phyloP scores from a whole-genome alignment of 2,888 invertebrate species.

The Drosophila mimica region DNA sequence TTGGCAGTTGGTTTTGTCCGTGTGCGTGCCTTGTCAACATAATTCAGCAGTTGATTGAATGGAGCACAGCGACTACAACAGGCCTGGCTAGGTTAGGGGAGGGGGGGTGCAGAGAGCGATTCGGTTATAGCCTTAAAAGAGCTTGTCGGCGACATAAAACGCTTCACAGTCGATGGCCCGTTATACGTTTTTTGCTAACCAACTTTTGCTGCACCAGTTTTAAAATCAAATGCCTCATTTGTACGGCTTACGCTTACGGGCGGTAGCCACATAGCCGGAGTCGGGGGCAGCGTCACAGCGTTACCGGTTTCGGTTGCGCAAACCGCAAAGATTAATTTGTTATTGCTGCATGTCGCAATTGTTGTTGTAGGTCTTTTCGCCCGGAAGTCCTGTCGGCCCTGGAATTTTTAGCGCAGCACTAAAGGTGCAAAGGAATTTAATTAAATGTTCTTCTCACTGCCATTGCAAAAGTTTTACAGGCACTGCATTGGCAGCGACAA shows the following conservation, averaged over 20 bases:
- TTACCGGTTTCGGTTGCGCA: conserved; percentile 53
- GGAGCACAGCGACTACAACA: conserved; percentile 9
- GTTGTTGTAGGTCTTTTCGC: conserved; percentile 43
- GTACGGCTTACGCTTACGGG: conserved; percentile 58
- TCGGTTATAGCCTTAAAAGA: conserved; percentile 34
- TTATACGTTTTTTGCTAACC: conserved; percentile 39
- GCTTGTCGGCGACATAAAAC: conserved; percentile 52
- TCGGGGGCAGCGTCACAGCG: conserved; percentile 14
- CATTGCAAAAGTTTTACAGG: conserved; percentile 57
- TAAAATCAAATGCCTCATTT: conserved; percentile 78
- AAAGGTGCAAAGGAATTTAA: conserved; percentile 81
- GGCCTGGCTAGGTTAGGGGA: no score
- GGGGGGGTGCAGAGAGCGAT: not conserved
- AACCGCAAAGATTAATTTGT: conserved; percentile 80
- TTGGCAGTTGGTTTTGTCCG: conserved; percentile 50
- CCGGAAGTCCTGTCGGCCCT: conserved; percentile 51
- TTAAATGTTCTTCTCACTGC: conserved; percentile 71
- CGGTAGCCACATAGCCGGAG: not conserved
- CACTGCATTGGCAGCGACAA: conserved; percentile 46
- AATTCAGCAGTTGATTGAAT: conserved; percentile 75
- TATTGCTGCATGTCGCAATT: conserved; percentile 64
- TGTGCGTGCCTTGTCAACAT: conserved; percentile 77
- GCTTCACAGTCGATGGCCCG: conserved; percentile 37
- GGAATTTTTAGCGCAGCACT: conserved; percentile 81
- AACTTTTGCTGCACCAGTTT: conserved; percentile 71